Conservation (phyloP, 2,797 vertebrate genomes). For the Lacerta agilis region DNA sequence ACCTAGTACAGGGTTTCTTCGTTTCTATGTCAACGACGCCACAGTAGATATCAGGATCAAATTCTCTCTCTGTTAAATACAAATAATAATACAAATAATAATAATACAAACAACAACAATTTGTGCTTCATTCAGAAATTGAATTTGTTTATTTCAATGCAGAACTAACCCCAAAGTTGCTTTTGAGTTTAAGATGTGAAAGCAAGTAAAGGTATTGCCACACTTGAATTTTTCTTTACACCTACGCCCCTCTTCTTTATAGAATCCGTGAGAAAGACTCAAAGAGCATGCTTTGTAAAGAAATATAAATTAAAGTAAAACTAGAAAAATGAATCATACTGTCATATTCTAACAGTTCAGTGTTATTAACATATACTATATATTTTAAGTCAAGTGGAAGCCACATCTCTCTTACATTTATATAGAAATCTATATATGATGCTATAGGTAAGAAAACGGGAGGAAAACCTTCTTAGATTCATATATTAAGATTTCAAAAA, state of each 20-base stretch:
- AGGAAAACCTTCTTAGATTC: too few species aligned
- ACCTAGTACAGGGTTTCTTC: constrained; percentile 98
- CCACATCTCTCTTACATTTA: too few species aligned
- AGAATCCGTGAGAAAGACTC: neutral
- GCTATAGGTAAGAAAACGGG: too few species aligned
- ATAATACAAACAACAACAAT: neutral
- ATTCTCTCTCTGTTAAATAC: constrained; percentile 91
- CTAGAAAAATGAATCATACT: neutral
- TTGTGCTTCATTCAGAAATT: neutral
- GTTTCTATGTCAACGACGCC: constrained; percentile 95
- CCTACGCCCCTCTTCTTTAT: neutral
- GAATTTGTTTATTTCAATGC: constrained; percentile 13
- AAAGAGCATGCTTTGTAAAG: neutral
- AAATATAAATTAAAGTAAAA: neutral
- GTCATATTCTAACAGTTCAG: neutral
- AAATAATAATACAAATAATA: constrained; percentile 40
- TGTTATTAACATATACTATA: neutral
- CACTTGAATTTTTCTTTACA: constrained; percentile 7
- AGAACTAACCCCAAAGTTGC: neutral
- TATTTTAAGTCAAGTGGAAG: neutral
- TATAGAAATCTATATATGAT: too few species aligned
- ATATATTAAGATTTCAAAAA: neutral
- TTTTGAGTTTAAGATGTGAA: neutral
- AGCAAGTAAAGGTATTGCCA: neutral
- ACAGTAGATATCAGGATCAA: constrained; percentile 98